These are phyloP conservation scores for Ictalurus punctatus DNA, from an alignment of 2,113 vertebrate species.

Conservation along the genomic window DNA sequence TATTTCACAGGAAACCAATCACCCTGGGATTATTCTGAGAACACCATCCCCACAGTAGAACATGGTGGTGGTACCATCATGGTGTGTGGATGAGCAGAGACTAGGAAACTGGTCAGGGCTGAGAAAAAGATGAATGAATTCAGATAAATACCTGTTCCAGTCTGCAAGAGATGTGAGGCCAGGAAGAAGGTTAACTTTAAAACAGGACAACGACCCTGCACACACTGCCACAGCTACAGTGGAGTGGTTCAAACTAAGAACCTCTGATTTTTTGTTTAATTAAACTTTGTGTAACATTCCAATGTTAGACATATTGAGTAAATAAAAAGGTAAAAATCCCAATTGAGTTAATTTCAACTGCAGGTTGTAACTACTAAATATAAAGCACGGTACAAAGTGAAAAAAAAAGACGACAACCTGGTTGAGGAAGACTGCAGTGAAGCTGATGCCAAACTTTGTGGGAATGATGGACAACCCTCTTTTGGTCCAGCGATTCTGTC, in stretches of 20 bases:
- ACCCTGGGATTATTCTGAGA: neutral
- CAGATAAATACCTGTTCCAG: neutral
- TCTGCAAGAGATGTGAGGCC: neutral
- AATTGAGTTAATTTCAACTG: neutral
- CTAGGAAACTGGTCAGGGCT: neutral
- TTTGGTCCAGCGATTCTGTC: conserved; percentile 94
- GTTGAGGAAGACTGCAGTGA: conserved; percentile 84
- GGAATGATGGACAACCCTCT: conserved; percentile 89
- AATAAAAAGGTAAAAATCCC: neutral
- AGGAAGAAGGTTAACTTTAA: neutral
- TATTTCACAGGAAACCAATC: neutral
- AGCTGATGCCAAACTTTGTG: conserved; percentile 94
- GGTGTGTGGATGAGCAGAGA: neutral
- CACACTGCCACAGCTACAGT: neutral
- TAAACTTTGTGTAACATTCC: neutral
- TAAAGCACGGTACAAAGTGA: neutral
- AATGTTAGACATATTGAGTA: neutral
- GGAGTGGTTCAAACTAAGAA: neutral
- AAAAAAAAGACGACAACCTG: conserved; percentile 75
- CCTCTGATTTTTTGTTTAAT: neutral
- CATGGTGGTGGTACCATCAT: neutral
- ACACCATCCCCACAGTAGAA: neutral
- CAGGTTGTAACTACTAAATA: neutral
- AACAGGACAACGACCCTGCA: neutral
- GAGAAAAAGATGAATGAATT: neutral